phyloP scores from a whole-genome alignment of 2,113 vertebrate species.

The Lates calcarifer region DNA sequence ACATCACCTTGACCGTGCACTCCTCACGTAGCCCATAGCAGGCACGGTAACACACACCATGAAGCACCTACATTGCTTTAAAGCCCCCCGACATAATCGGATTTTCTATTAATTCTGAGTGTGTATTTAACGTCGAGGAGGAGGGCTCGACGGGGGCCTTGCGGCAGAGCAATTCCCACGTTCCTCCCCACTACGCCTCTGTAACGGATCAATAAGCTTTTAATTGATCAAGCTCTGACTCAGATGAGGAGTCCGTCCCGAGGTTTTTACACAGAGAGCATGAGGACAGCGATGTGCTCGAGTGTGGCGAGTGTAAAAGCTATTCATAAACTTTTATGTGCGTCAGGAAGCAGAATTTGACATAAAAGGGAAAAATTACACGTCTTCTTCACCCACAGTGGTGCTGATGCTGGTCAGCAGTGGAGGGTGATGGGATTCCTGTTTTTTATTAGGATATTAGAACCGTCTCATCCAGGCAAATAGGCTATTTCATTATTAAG shows the following conservation, averaged over 20 bases:
- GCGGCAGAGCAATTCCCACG: slow-evolving; percentile 38
- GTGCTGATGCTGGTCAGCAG: slow-evolving; percentile 23
- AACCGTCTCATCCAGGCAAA: slow-evolving; percentile 47
- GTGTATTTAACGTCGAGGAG: slow-evolving; percentile 36
- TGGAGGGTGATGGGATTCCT: neutral
- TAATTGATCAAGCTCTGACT: slow-evolving; percentile 74
- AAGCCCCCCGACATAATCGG: neutral
- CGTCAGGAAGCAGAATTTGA: slow-evolving; percentile 35
- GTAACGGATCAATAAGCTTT: slow-evolving; percentile 71
- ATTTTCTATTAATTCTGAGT: slow-evolving; percentile 21
- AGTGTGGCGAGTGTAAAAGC: slow-evolving; percentile 23
- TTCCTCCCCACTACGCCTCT: slow-evolving; percentile 28
- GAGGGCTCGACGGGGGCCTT: neutral
- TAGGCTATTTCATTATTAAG: slow-evolving; percentile 60
- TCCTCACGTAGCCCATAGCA: neutral
- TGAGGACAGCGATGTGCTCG: neutral
- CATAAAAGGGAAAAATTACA: slow-evolving; percentile 8
- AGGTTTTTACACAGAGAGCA: slow-evolving; percentile 19
- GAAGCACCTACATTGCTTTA: neutral
- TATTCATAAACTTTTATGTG: slow-evolving; percentile 56
- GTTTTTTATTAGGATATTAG: slow-evolving; percentile 52
- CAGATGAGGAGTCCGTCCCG: slow-evolving; percentile 1
- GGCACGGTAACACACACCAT: neutral
- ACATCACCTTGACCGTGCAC: slow-evolving; percentile 4
- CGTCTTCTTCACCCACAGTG: slow-evolving; percentile 7